Evolutionary conservation across 23 tunicate species (phyloP).

Genomic region (Halocynthia roretzi): DNA sequence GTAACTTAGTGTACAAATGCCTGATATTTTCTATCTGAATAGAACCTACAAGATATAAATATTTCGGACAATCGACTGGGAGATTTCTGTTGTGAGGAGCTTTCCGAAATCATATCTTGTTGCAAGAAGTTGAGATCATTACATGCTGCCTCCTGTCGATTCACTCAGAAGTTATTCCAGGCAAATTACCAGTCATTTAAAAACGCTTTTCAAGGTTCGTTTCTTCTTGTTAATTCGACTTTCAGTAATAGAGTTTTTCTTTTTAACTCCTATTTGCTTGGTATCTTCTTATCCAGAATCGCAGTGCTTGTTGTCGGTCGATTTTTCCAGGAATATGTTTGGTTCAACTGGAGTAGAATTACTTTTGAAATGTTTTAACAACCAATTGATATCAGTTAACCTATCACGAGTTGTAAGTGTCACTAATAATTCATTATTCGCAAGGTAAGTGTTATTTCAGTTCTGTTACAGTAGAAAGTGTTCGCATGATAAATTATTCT

Average conservation of each 20-base stretch:
- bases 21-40: not conserved
- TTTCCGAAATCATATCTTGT: not conserved
- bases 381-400: not conserved
- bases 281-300: not conserved
- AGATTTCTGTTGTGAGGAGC: conserved; percentile 6
- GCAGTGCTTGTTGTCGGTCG: not conserved
- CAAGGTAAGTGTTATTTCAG: conserved; percentile 4
- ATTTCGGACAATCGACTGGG: conserved; percentile 10
- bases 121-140: not conserved
- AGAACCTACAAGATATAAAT: conserved; percentile 11
- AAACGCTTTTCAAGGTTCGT: conserved; percentile 5
- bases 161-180: conserved; percentile 5
- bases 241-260: not conserved
- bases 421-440: not conserved
- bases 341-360: conserved; percentile 14
- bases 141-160: not conserved
- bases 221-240: not conserved
- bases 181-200: conserved; percentile 7
- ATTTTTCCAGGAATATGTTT: conserved; percentile 15
- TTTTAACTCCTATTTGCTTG: not conserved
- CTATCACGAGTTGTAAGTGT: not conserved
- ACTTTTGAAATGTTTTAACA: not conserved
- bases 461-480: too few species aligned
- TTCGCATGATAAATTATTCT: too few species aligned
- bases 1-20: too few species aligned